Conservation (phyloP, 2,113 vertebrate genomes). For the Crotalus tigris region DNA sequence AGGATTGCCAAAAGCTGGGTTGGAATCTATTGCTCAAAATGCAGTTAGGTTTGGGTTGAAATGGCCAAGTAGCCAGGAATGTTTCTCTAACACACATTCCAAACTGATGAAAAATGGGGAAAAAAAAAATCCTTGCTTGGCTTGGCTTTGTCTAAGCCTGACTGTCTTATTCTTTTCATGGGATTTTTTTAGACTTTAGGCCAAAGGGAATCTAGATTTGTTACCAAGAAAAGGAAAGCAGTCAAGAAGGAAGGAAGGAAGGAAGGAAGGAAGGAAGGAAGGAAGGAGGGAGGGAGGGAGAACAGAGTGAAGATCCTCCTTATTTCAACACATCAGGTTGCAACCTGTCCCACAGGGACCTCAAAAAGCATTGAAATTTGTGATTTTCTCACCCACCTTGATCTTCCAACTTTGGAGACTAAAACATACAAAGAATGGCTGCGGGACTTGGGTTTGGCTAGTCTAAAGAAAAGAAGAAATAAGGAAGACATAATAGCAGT, state of each 20-base stretch:
- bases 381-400: neutral
- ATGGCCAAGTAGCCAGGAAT: neutral
- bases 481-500: no score
- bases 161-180: neutral
- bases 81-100: neutral
- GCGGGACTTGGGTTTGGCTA: no score
- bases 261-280: neutral
- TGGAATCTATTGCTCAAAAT: conserved; percentile 31
- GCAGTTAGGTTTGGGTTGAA: neutral
- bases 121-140: neutral
- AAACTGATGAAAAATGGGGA: neutral
- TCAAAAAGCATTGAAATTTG: neutral
- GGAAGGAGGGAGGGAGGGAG: neutral
- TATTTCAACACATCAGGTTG: neutral
- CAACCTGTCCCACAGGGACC: neutral
- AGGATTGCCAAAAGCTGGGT: conserved; percentile 25
- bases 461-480: no score
- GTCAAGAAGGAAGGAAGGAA: neutral
- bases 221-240: neutral
- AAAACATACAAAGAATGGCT: no score
- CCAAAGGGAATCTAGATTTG: neutral
- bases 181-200: neutral
- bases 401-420: no score
- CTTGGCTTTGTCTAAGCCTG: neutral
- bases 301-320: neutral